phyloP scores from a whole-genome alignment of 2,113 vertebrate species.

The Micronycteris hirsuta region DNA sequence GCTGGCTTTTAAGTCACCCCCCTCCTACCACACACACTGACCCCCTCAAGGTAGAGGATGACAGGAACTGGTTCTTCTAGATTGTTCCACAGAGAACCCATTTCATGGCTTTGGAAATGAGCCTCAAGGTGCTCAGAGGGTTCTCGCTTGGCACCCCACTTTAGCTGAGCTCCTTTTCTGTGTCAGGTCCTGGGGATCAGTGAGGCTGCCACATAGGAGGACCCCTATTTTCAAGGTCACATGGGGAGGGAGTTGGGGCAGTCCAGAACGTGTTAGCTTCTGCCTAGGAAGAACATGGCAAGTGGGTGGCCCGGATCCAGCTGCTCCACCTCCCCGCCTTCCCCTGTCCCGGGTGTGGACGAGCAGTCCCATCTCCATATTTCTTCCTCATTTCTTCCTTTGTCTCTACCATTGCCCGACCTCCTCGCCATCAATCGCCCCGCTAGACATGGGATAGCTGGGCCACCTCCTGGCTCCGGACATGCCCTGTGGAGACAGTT shows the following conservation, averaged over 20 bases:
- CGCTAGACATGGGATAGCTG: accelerated
- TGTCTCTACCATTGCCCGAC: not conserved
- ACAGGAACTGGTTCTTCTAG: no score
- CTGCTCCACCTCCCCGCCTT: accelerated
- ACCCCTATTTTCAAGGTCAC: not conserved
- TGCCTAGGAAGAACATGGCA: not conserved
- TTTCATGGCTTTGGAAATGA: not conserved
- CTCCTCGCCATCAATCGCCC: not conserved
- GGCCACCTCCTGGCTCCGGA: slow-evolving; percentile 43
- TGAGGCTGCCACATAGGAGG: not conserved
- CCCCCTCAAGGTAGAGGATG: not conserved
- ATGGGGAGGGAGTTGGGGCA: not conserved
- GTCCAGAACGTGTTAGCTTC: not conserved
- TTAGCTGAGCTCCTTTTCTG: not conserved
- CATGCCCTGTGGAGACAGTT: slow-evolving; percentile 30
- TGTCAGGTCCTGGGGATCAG: not conserved
- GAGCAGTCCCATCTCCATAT: not conserved
- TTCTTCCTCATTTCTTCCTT: not conserved
- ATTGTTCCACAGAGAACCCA: not conserved
- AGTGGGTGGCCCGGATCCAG: not conserved
- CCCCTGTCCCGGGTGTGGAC: not conserved
- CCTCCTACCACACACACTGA: accelerated
- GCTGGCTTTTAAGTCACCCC: no score
- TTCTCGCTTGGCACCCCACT: no score
- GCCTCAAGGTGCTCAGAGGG: not conserved